Percentiles rank a stretch among this genome's conserved stretches.
These are phyloP conservation scores for Drosophila varians DNA, from an alignment of 1,140 invertebrate species.

Conservation along the genomic window DNA sequence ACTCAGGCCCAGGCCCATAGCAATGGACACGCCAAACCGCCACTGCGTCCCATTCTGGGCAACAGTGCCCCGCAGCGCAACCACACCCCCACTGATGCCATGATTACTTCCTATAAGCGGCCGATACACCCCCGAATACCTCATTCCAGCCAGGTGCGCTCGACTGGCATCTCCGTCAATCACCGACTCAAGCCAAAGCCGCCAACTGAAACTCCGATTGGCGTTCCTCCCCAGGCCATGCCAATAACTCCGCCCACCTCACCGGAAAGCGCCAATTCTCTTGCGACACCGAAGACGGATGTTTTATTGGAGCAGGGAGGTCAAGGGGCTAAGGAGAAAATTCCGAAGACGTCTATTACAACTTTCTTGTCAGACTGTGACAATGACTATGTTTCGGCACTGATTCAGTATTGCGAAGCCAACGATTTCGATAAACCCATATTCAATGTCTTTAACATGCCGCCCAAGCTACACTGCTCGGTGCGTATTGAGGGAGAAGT, in stretches of 20 bases:
- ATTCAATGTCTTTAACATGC: constrained; percentile 41
- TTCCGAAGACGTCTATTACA: too few relatives aligned
- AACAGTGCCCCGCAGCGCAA: constrained; percentile 49
- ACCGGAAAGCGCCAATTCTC: constrained; percentile 26
- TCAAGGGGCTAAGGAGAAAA: neutral
- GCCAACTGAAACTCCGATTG: neutral
- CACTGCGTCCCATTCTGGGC: constrained; percentile 59
- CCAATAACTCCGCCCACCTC: constrained; percentile 55
- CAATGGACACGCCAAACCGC: constrained; percentile 35
- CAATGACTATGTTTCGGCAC: too few relatives aligned
- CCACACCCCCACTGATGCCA: neutral
- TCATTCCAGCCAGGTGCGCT: constrained; percentile 5
- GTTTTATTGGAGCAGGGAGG: neutral
- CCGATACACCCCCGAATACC: constrained; percentile 21
- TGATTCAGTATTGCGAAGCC: constrained; percentile 61
- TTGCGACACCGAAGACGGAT: neutral
- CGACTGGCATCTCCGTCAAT: constrained; percentile 48
- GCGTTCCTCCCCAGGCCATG: neutral
- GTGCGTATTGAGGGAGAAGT: constrained; percentile 55
- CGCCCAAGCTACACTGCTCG: constrained; percentile 44
- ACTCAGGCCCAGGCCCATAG: constrained; percentile 5
- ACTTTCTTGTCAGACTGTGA: too few relatives aligned
- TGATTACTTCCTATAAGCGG: constrained; percentile 6
- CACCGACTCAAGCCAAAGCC: constrained; percentile 51
- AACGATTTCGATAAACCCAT: constrained; percentile 38